Evolutionary conservation across 1,140 invertebrate species (phyloP), one percentile per base, ranked within the genome.

Genomic region (Melanaphis sacchari): DNA sequence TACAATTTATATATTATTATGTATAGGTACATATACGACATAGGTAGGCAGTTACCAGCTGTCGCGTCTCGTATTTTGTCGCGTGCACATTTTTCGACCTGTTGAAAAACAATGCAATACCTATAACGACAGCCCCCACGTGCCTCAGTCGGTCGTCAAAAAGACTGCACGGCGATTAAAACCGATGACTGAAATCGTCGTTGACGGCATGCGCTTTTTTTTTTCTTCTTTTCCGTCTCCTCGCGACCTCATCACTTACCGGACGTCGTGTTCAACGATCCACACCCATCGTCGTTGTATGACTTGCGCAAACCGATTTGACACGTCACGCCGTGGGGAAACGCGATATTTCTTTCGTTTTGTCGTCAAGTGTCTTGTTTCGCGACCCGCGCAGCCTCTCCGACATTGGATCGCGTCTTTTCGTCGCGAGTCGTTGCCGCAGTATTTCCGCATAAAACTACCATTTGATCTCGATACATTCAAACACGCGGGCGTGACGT

Each of bases 121-220:
- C 8, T n/a, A 31, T 49, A 31, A 41, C 36, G 87, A 49, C 54
- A 15, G 54, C 91, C 81, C 91, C 81, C 91, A 85, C 91, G 91
- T 92, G 91, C 46, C 54, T 5, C 59, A 31, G 31, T 31, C 54
- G 41, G 11, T 46, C 41, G 90, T 84, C 36, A n/a, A 49, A 91
- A 93, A 84, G n/a, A 76, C 21, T 22, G 66, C 90, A 66, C 90
- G 46, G n/a, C 91, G 91, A 93, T 93, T 85, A 93, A 93, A 93
- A 40, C 81, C 81, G 76, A 93, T 85, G 81, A 93, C 91, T 85
- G 41, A 43, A 40, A 49, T 82, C 36, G 66, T 92, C 81, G 91
- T 54, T 22, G n/a, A 85, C 91, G 66, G 84, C 31, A 40, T 49
- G 36, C 22, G 31, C 22, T n/a, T 0, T 90, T 41, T 90, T 90